Conservation (phyloP, 1,140 invertebrate genomes). For the Dendroctonus valens region DNA sequence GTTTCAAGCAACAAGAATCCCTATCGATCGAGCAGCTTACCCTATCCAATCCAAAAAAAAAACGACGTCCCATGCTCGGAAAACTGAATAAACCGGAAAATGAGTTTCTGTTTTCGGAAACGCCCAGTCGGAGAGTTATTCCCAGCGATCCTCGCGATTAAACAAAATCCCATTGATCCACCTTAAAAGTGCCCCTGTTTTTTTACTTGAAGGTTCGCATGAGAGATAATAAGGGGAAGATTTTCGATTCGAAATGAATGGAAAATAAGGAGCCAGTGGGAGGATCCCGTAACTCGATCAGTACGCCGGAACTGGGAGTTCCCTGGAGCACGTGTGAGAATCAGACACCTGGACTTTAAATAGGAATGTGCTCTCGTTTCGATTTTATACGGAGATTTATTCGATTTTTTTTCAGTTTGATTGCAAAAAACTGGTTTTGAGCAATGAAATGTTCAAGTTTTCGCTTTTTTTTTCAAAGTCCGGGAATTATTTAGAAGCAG, state of each 20-base stretch:
- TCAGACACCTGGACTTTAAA: conserved; percentile 40
- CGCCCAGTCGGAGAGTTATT: conserved; percentile 21
- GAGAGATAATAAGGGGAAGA: conserved; percentile 32
- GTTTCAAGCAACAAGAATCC: background rate
- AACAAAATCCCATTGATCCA: conserved; percentile 33
- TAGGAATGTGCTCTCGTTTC: conserved; percentile 5
- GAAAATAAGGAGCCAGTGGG: conserved; percentile 33
- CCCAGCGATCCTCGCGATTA: conserved; percentile 27
- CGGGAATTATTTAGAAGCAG: too few species aligned
- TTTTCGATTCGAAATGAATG: conserved; percentile 28
- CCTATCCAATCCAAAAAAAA: conserved; percentile 5
- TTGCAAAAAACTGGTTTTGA: too few species aligned
- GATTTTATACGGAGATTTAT: too few species aligned
- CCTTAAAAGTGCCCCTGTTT: conserved; percentile 26
- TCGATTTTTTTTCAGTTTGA: too few species aligned
- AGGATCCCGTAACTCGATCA: conserved; percentile 42
- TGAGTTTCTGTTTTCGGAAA: conserved; percentile 26
- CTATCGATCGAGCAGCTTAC: background rate
- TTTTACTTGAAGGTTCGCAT: conserved; percentile 21
- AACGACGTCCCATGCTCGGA: background rate
- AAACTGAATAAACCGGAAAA: conserved; percentile 31
- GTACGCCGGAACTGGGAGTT: conserved; percentile 46
- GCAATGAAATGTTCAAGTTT: too few species aligned
- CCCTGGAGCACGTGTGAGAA: conserved; percentile 45
- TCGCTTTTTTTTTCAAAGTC: too few species aligned